These are phyloP conservation scores for Falco biarmicus DNA, from an alignment of 2,797 vertebrate genomes.

Conservation along the genomic window DNA sequence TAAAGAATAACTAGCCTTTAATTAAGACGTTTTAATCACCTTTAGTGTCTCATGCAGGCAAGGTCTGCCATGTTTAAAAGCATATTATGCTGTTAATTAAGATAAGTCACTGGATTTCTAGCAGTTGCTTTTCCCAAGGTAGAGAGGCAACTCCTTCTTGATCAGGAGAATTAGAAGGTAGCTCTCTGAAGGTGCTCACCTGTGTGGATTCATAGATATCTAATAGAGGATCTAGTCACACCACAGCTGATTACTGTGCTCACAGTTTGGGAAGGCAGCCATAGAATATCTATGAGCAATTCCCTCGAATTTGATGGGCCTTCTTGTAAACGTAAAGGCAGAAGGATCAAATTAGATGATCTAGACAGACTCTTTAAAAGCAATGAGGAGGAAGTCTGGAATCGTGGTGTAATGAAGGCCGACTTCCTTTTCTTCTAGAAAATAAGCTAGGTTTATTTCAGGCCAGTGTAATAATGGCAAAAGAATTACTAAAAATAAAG, in stretches of 20 bases:
- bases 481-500: background rate
- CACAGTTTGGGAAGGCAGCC: background rate
- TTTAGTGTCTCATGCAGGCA: background rate
- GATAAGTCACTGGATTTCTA: background rate
- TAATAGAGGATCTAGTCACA: background rate
- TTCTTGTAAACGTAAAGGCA: background rate
- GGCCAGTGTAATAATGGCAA: background rate
- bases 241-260: too few relatives aligned
- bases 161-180: background rate
- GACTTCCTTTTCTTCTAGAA: background rate
- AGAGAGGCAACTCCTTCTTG: background rate
- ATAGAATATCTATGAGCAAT: background rate
- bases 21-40: background rate
- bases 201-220: background rate
- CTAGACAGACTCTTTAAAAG: background rate
- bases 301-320: background rate
- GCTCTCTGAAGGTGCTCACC: background rate
- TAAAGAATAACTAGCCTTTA: background rate
- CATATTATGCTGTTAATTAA: background rate
- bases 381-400: background rate
- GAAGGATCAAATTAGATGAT: background rate
- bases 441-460: background rate
- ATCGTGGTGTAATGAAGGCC: background rate
- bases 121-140: background rate
- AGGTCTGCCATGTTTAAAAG: background rate